A percentile compares a stretch with the other conserved stretches of the same genome.
Evolutionary conservation across 1,140 invertebrate species (phyloP).

Genomic region (Helicoverpa armigera): DNA sequence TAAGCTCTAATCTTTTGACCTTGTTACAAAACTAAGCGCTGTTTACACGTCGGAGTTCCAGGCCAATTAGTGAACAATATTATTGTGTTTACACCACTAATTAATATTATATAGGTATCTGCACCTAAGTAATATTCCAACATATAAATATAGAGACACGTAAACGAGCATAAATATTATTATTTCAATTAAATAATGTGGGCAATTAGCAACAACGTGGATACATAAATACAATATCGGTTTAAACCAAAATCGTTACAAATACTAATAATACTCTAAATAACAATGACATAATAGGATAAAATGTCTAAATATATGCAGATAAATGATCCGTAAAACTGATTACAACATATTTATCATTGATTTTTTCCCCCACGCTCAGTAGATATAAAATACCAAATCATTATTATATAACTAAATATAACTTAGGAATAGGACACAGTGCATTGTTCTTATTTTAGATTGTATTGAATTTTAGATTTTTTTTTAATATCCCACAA

Average conservation of each 20-base stretch:
- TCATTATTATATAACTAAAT: no score
- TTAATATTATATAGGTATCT: conserved; percentile 44
- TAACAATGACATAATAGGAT: conserved; percentile 19
- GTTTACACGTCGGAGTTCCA: conserved; percentile 32
- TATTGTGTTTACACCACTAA: conserved; percentile 45
- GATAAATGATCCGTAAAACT: background rate
- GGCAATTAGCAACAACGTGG: conserved; percentile 17
- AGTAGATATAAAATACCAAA: no score
- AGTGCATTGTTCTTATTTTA: no score
- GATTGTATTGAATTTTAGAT: no score
- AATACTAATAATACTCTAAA: background rate
- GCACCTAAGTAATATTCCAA: background rate
- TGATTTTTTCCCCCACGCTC: no score
- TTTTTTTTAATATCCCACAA: no score
- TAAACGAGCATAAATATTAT: conserved; percentile 24
- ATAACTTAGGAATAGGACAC: no score
- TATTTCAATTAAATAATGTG: background rate
- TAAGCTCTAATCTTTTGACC: conserved; percentile 46
- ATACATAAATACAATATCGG: background rate
- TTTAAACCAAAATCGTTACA: conserved; percentile 8
- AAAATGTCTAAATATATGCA: background rate
- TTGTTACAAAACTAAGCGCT: conserved; percentile 43
- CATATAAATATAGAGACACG: conserved; percentile 6
- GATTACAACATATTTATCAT: background rate
- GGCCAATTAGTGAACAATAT: conserved; percentile 40